Evolutionary conservation across 2,888 invertebrate species (phyloP).

Genomic region (Apeira syringaria): DNA sequence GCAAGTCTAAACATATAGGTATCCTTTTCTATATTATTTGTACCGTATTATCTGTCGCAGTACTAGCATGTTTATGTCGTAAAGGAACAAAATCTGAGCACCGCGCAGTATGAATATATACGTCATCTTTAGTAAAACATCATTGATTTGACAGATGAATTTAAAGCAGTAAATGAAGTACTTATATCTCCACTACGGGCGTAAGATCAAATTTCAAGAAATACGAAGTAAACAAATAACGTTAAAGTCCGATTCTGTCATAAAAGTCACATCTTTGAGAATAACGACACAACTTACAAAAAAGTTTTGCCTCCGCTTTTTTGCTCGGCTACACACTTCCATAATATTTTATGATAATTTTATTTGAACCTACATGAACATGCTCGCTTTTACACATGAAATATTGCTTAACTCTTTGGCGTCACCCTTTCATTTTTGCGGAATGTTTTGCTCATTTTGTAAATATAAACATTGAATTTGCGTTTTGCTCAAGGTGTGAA

Average conservation of each 20-base stretch:
- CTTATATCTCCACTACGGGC: conserved; percentile 42
- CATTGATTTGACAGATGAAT: no score
- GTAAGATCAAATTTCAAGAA: conserved; percentile 52
- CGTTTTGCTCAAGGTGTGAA: conserved; percentile 2
- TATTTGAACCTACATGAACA: conserved; percentile 59
- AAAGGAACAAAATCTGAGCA: no score
- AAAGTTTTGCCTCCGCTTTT: conserved; percentile 61
- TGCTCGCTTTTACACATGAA: conserved; percentile 36
- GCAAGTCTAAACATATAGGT: no score
- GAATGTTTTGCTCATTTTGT: conserved; percentile 22
- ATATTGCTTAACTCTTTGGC: conserved; percentile 34
- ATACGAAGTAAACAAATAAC: conserved; percentile 67
- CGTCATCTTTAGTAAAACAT: no score
- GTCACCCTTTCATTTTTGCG: conserved; percentile 24
- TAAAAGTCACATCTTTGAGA: conserved; percentile 77
- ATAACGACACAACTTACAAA: conserved; percentile 74
- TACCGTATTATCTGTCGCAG: no score
- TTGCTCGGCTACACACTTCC: conserved; percentile 59
- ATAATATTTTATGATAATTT: conserved; percentile 72
- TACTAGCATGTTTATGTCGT: no score
- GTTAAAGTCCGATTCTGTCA: conserved; percentile 65
- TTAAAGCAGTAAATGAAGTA: conserved; percentile 38
- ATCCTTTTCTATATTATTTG: no score
- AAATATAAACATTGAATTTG: conserved; percentile 26
- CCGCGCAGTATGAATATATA: no score